Evolutionary conservation across 2,888 invertebrate species (phyloP), one percentile per base, ranked within the genome.

Genomic region (Cotesia congregata): DNA sequence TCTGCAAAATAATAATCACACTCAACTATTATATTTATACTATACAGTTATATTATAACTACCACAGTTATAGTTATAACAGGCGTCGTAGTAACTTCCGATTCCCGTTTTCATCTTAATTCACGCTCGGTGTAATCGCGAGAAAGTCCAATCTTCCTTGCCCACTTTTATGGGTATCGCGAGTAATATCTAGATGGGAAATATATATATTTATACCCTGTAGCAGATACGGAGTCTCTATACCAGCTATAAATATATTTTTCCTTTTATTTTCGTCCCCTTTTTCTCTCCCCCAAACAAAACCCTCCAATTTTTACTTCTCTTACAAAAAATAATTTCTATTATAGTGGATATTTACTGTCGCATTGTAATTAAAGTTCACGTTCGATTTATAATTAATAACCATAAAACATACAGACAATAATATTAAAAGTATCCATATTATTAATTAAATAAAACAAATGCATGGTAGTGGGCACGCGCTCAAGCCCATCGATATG

Each of bases 81-180:
- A n/a, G 39, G 20, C 62, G 71, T 71, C 71, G 60, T 17, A 61
- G 62, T 30, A 15, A 87, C 86, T 87, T 86, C 86, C 88, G 86
- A 88, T 85, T 83, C 85, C 81, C 86, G 83, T 85, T 85, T 81
- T 62, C 84, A 81, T 85, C 86, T 85, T 86, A 87, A 87, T 88
- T 85, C 86, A 84, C 84, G 79, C 83, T 83, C 81, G 81, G 80
- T 80, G 82, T 82, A 83, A 88, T 87, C 85, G 83, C 80, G 80
- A 81, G 83, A 81, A 81, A 83, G 85, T 83, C 85, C 88, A 86
- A 88, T 88, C 86, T 85, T 81, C 85, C 82, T 83, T 82, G 12
- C 84, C 82, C 82, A 84, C 83, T 82, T 88, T 88, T 87, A 87
- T 85, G 85, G 83, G 78, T 20, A 20, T 62, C 81, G 78, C 81